Evolutionary conservation across 2,797 vertebrate species (phyloP).

Genomic region (Ctenosaura bakeri): DNA sequence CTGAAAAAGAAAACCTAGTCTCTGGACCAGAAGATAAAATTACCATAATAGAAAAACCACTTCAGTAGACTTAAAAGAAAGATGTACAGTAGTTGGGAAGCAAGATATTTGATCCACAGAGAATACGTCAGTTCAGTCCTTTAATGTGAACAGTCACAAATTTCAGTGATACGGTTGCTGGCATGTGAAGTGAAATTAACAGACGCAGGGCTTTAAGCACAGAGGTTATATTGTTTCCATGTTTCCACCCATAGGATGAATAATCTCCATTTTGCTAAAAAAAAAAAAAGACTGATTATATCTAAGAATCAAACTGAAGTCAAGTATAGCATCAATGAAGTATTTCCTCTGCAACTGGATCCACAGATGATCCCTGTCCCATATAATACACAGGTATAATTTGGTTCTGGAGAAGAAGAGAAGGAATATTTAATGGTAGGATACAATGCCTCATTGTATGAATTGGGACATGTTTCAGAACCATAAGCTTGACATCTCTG

Average conservation of each 20-base stretch:
- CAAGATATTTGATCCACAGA: background rate
- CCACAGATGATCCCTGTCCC: too few species aligned
- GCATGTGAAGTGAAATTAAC: background rate
- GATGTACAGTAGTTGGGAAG: background rate
- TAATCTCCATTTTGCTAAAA: background rate
- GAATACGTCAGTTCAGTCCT: background rate
- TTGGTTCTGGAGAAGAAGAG: background rate
- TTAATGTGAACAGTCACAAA: background rate
- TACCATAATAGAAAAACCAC: background rate
- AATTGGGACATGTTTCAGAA: background rate
- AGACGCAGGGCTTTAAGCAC: background rate
- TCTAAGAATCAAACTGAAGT: background rate
- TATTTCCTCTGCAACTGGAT: background rate
- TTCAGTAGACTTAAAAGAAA: background rate
- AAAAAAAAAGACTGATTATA: background rate
- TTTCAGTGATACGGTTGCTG: background rate
- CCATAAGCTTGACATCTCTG: background rate
- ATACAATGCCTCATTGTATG: background rate
- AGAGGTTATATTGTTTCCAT: background rate
- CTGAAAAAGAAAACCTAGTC: background rate
- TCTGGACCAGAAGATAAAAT: slow-evolving; percentile 24
- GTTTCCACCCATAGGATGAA: background rate
- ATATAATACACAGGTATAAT: background rate
- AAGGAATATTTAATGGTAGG: background rate
- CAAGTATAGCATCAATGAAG: background rate